These are phyloP conservation scores for Andrena cerasifolii DNA, from an alignment of 1,140 invertebrate genomes.

Conservation along the genomic window DNA sequence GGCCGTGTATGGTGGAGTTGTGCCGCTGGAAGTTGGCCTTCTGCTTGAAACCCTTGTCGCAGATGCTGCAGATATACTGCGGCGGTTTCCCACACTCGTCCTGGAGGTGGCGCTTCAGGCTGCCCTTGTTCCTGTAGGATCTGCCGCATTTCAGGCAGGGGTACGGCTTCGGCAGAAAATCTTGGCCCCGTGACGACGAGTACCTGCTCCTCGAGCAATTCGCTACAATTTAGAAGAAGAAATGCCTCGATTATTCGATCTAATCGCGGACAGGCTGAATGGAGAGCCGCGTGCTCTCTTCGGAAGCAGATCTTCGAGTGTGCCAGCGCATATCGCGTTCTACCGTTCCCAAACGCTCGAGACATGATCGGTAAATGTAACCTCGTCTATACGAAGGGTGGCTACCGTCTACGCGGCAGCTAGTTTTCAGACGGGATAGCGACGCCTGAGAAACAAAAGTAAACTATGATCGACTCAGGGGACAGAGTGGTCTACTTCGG, in stretches of 20 bases:
- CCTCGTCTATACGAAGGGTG: no score
- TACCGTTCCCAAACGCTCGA: neutral
- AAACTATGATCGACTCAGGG: neutral
- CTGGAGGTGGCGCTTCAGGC: conserved; percentile 71
- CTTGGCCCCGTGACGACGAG: conserved; percentile 19
- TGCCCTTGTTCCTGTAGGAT: conserved; percentile 79
- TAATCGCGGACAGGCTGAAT: neutral
- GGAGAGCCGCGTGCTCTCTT: conserved; percentile 1
- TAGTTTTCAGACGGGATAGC: no score
- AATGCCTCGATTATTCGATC: conserved; percentile 61
- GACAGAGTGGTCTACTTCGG: no score
- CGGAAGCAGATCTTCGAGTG: conserved; percentile 29
- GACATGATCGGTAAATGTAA: no score
- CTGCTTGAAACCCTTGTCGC: conserved; percentile 72
- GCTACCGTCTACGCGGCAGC: no score
- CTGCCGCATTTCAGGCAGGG: conserved; percentile 78
- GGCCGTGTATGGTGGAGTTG: conserved; percentile 64
- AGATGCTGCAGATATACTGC: conserved; percentile 70
- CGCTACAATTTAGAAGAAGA: conserved; percentile 71
- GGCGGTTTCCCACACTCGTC: conserved; percentile 74
- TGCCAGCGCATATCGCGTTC: no score
- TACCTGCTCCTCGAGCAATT: conserved; percentile 20
- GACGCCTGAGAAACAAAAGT: no score
- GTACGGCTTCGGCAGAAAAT: conserved; percentile 45
- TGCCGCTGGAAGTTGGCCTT: conserved; percentile 75